A percentile compares a stretch with the other conserved stretches of the same genome.
phyloP scores from a whole-genome alignment of 2,888 invertebrate species.

The Furcula furcula region DNA sequence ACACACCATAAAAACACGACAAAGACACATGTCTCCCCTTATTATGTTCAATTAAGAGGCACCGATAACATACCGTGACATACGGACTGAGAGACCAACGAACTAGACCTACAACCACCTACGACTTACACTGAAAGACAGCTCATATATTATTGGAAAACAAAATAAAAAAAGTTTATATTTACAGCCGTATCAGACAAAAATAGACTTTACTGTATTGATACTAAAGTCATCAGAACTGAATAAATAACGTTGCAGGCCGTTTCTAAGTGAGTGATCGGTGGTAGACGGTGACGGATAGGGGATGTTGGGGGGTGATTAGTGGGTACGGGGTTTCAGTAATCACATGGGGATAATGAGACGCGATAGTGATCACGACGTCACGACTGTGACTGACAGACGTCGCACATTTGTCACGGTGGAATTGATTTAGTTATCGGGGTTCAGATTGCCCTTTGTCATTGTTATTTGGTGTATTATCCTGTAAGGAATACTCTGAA shows the following conservation, averaged over 20 bases:
- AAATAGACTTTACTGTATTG: conserved; percentile 34
- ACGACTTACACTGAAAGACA: conserved; percentile 13
- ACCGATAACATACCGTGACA: conserved; percentile 76
- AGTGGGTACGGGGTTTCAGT: conserved; percentile 62
- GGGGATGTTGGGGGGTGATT: conserved; percentile 67
- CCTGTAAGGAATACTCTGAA: too few relatives aligned
- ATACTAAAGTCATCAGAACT: conserved; percentile 18
- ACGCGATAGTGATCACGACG: conserved; percentile 44
- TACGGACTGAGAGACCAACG: conserved; percentile 54
- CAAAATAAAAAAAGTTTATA: conserved; percentile 40
- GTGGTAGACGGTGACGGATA: conserved; percentile 60
- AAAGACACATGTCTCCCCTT: conserved; percentile 78
- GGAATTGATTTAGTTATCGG: background rate
- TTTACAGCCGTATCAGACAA: conserved; percentile 18
- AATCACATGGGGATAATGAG: conserved; percentile 66
- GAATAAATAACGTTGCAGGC: conserved; percentile 26
- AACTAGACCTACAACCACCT: conserved; percentile 30
- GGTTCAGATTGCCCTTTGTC: too few relatives aligned
- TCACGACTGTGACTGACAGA: conserved; percentile 35
- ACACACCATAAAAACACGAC: conserved; percentile 77
- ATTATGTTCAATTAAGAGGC: conserved; percentile 81
- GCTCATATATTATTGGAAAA: conserved; percentile 45
- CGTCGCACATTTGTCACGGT: conserved; percentile 26
- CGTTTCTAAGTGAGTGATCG: conserved; percentile 63
- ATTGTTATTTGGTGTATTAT: too few relatives aligned